Percentiles rank a stretch among this genome's conserved stretches.
Evolutionary conservation across 2,113 vertebrate species (phyloP).

Genomic region (Petrocephalus zakoni): DNA sequence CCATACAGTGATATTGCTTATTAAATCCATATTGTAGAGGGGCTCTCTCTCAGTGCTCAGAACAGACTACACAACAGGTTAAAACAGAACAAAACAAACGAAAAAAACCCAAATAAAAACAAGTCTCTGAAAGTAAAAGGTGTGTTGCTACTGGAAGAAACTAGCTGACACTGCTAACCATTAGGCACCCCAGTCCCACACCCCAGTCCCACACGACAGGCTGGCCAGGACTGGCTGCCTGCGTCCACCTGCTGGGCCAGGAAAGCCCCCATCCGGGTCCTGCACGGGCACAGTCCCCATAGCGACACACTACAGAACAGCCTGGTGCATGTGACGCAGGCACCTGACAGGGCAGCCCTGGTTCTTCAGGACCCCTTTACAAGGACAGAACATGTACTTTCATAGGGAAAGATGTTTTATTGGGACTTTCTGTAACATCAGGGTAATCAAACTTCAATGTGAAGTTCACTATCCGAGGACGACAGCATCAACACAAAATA

Average conservation of each 20-base stretch:
- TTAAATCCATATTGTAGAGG: slow-evolving; percentile 78
- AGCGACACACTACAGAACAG: neutral
- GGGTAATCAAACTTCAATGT: slow-evolving; percentile 27
- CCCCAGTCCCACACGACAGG: too few relatives aligned
- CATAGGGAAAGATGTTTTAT: slow-evolving; percentile 5
- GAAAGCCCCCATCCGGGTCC: neutral
- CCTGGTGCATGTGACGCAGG: neutral
- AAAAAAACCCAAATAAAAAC: slow-evolving; percentile 20
- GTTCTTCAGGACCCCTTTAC: neutral
- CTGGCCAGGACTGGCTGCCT: neutral
- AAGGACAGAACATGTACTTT: slow-evolving; percentile 2
- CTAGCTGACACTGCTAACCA: neutral
- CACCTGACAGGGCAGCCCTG: neutral
- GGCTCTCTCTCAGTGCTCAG: slow-evolving; percentile 83
- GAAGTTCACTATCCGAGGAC: slow-evolving; percentile 22
- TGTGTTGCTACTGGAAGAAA: neutral
- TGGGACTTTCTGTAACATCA: slow-evolving; percentile 14
- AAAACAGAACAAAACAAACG: slow-evolving; percentile 44
- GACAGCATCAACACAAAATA: neutral
- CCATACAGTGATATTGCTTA: slow-evolving; percentile 95
- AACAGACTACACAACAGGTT: slow-evolving; percentile 67
- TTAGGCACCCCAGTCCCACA: neutral
- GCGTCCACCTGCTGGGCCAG: neutral
- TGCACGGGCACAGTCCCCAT: neutral
- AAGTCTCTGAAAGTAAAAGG: neutral